These are phyloP conservation scores for Cryptophagus acutangulus DNA, from an alignment of 2,888 invertebrate genomes.

Conservation along the genomic window DNA sequence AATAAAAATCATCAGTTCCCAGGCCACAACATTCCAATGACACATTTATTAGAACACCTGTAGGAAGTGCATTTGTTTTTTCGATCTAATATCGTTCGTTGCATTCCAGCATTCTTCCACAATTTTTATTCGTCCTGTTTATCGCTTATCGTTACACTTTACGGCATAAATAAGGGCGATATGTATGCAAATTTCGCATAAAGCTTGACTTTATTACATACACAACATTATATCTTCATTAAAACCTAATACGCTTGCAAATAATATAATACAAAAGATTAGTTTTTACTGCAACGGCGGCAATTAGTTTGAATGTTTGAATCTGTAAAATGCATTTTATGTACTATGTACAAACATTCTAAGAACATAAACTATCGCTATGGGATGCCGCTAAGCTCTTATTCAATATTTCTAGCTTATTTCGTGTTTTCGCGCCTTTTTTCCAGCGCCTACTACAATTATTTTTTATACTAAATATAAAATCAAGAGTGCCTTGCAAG, in stretches of 20 bases:
- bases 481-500: no score
- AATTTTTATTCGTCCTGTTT: constrained; percentile 20
- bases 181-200: constrained; percentile 8
- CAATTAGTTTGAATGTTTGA: no score
- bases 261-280: constrained; percentile 1
- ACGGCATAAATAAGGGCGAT: constrained; percentile 14
- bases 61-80: constrained; percentile 27
- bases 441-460: no score
- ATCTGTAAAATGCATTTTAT: no score
- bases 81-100: constrained; percentile 25
- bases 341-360: no score
- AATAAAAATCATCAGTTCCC: constrained; percentile 22
- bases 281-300: no score
- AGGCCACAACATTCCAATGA: constrained; percentile 27
- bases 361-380: no score
- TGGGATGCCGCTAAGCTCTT: no score
- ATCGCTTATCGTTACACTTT: constrained; percentile 12
- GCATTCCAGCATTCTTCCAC: constrained; percentile 30
- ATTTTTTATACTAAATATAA: no score
- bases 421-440: no score
- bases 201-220: constrained; percentile 1
- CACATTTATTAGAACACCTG: constrained; percentile 33
- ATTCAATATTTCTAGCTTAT: no score
- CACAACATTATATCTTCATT: constrained; percentile 1
- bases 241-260: not conserved